These are phyloP conservation scores for Cyanoderma ruficeps DNA, from an alignment of 2,113 vertebrate species.

Conservation along the genomic window DNA sequence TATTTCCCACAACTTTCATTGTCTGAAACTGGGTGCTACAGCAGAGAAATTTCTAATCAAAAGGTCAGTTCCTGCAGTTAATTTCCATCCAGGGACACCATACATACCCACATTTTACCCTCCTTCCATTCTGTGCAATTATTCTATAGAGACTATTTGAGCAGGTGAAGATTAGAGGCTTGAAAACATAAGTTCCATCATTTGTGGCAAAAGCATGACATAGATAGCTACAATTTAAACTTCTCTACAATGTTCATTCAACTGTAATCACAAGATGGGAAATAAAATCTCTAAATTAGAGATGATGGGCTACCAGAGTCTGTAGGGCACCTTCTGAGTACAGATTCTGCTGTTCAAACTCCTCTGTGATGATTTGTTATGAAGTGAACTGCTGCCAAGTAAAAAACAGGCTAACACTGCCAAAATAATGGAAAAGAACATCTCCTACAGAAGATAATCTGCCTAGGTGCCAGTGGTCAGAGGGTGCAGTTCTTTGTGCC, in stretches of 20 bases:
- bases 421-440: not conserved
- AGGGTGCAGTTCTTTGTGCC: not conserved
- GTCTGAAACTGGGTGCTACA: not conserved
- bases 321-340: constrained; percentile 31
- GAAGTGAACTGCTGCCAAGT: constrained; percentile 3
- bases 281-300: constrained; percentile 59
- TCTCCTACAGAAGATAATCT: not conserved
- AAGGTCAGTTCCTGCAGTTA: not conserved
- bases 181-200: not conserved
- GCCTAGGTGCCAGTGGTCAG: not conserved
- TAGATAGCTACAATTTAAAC: constrained; percentile 42
- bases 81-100: not conserved
- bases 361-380: constrained; percentile 17
- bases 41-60: constrained; percentile 4
- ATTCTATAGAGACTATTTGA: constrained; percentile 2
- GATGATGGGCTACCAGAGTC: constrained; percentile 43
- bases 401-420: not conserved
- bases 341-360: not conserved
- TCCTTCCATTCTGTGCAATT: not conserved
- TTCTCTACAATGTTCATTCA: constrained; percentile 31
- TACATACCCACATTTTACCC: not conserved
- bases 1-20: not conserved
- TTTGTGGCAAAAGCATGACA: constrained; percentile 25
- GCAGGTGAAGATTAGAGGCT: constrained; percentile 35
- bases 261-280: constrained; percentile 51